Conservation (phyloP, 2,888 invertebrate species). For the Vanessa cardui region DNA sequence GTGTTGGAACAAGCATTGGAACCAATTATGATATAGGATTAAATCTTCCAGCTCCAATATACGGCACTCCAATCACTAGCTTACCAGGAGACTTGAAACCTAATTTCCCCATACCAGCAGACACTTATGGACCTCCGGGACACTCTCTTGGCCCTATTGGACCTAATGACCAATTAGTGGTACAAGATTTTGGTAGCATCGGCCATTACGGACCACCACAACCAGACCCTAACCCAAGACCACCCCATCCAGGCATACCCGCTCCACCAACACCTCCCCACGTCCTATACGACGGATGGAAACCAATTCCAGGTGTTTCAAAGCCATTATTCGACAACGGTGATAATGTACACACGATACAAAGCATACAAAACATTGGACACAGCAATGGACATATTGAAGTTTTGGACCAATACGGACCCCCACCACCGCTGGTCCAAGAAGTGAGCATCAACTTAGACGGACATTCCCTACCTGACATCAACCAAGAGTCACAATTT, state of each 20-base stretch:
- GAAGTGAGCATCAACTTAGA: conserved; percentile 61
- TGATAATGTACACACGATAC: conserved; percentile 43
- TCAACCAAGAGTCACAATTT: conserved; percentile 52
- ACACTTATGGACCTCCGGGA: conserved; percentile 78
- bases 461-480: conserved; percentile 51
- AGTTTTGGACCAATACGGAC: conserved; percentile 61
- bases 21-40: conserved; percentile 58
- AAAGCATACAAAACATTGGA: conserved; percentile 36
- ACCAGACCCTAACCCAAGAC: conserved; percentile 82
- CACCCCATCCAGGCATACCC: conserved; percentile 86
- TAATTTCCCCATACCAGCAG: conserved; percentile 70
- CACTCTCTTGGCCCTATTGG: conserved; percentile 65
- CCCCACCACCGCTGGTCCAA: conserved; percentile 58
- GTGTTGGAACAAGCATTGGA: conserved; percentile 43
- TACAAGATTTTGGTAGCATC: conserved; percentile 61
- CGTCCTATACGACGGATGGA: conserved; percentile 93
- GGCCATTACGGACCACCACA: conserved; percentile 83
- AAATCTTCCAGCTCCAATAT: conserved; percentile 71
- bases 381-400: conserved; percentile 49
- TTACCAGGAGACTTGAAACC: conserved; percentile 68
- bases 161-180: conserved; percentile 66
- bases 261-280: conserved; percentile 89
- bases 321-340: conserved; percentile 65
- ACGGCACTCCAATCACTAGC: conserved; percentile 66
- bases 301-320: conserved; percentile 88